Base-by-base conservation (phyloP, 2,113 vertebrate species). In the Pelobates fuscus region DNA sequence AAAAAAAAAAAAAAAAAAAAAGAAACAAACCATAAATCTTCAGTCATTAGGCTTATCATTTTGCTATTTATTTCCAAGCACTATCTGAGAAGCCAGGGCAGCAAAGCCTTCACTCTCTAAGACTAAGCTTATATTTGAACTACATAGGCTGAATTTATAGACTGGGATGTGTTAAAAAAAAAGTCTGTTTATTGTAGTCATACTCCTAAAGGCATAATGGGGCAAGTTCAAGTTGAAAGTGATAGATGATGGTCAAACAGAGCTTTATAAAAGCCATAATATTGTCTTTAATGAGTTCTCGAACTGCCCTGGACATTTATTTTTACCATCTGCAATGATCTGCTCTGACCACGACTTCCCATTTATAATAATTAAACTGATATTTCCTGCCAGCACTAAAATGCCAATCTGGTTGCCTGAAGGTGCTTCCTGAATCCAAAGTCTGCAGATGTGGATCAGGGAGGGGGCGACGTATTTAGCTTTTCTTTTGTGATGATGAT, bases 351-450 rank as follows among this genome's bases (percentile, higher is more conserved):
- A 3, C 29, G 64, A 61, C 64, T 61, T 49, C 64, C 44, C 41
- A 68, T 77, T 52, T 61, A 77, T 68, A 77, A 61, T 68, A 37
- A 68, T 77, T 68, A 68, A 55, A 18, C 41, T 61, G 25, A 17
- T 27, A 25, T 68, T 77, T 68, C 73, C 65, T 68, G 65, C 55
- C 23, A 44, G 49, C 18, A 60, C 26, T 61, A 14, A 61, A 52
- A 75, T 49, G 54, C 52, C 55, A 59, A 21, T 43, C 6, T 8
- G 2, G 59, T 77, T 37, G 73, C 24, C 44, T 49, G 18, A 67
- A 75, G 72, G 54, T 61, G 73, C 64, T 77, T 77, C 73, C 73
- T 77, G 64, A 37, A 49, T 49, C 52, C 58, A 41, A 18, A 67
- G 55, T 20, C 49, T 68, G 73, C 73, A 77, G 73, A 54, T 77